Conservation (phyloP, 2,797 vertebrate species). For the Trachops cirrhosus region DNA sequence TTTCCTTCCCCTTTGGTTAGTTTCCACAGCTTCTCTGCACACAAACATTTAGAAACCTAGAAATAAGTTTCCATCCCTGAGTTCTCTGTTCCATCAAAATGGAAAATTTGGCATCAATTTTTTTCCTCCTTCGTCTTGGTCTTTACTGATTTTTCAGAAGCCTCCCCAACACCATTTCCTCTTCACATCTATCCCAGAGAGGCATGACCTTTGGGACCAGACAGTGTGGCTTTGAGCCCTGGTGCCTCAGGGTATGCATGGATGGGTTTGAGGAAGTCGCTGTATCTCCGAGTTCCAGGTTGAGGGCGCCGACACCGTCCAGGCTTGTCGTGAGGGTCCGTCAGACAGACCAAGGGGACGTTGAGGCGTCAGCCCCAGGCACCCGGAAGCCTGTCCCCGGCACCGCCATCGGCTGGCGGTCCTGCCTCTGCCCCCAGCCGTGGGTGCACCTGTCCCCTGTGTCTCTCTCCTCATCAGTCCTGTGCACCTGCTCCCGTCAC, state of each 20-base stretch:
- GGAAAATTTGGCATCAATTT: accelerated
- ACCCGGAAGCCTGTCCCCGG: accelerated
- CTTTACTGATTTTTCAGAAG: background rate
- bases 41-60: background rate
- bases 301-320: accelerated
- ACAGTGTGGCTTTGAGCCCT: background rate
- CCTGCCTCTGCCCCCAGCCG: accelerated
- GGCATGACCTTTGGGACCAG: accelerated
- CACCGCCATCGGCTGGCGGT: accelerated
- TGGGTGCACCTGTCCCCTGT: accelerated
- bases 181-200: background rate
- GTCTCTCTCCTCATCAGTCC: background rate
- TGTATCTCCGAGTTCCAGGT: background rate
- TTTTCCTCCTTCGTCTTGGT: background rate
- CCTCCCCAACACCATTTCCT: background rate
- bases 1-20: background rate
- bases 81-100: background rate
- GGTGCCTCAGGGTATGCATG: accelerated
- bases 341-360: background rate
- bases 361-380: too few species aligned
- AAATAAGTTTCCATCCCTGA: accelerated
- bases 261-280: background rate
- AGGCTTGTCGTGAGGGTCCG: too few species aligned
- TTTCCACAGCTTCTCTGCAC: accelerated
- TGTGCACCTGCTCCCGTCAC: accelerated